A percentile compares a stretch with the other conserved stretches of the same genome.
These are phyloP conservation scores for Promerops cafer DNA, from an alignment of 2,113 vertebrate genomes.

Conservation along the genomic window DNA sequence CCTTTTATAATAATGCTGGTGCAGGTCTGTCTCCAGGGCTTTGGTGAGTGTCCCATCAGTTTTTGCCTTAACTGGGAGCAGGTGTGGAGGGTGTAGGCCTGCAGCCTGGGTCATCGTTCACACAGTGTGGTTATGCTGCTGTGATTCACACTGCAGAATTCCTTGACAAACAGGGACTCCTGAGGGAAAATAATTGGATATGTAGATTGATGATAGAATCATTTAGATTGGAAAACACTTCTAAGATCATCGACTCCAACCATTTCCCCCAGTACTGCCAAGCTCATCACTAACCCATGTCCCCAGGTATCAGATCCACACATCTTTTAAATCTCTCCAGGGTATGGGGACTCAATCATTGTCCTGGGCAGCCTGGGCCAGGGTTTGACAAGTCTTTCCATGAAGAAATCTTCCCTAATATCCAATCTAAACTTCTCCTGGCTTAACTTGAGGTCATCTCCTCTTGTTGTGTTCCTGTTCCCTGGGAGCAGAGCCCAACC, in stretches of 20 bases:
- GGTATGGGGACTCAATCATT: neutral
- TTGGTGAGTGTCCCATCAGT: neutral
- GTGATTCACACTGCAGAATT: neutral
- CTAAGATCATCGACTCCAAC: fast-evolving
- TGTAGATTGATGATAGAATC: neutral
- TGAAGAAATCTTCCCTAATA: neutral
- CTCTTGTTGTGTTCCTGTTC: neutral
- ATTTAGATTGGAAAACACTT: neutral
- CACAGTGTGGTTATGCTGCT: neutral
- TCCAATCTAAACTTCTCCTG: neutral
- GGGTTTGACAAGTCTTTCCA: neutral
- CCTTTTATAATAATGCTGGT: neutral
- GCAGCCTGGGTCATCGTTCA: neutral
- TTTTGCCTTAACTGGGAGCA: neutral
- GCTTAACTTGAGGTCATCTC: neutral
- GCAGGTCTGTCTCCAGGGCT: neutral
- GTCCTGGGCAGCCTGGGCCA: neutral
- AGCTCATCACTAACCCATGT: neutral
- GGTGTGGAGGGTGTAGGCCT: neutral
- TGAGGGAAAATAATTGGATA: neutral
- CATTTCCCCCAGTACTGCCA: neutral
- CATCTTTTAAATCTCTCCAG: neutral
- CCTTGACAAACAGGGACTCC: neutral
- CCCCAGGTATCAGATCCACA: neutral
- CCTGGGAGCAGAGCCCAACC: neutral